Conservation (phyloP, 2,113 vertebrate species). For the Bucco capensis region DNA sequence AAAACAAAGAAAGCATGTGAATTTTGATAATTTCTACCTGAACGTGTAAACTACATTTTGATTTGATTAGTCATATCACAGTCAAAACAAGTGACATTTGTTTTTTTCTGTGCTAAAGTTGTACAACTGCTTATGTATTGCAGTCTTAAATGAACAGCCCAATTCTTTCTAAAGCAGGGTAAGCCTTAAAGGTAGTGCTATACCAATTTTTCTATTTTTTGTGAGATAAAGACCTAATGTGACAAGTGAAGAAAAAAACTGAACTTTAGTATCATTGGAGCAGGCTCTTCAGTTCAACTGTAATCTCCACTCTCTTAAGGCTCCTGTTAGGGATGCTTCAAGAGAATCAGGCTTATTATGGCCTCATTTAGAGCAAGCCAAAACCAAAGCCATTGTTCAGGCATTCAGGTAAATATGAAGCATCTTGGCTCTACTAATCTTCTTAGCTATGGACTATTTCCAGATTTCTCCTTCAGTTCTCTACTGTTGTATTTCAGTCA, state of each 20-base stretch:
- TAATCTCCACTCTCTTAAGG: not conserved
- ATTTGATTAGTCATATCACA: not conserved
- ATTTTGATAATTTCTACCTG: not conserved
- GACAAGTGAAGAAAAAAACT: not conserved
- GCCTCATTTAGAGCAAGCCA: not conserved
- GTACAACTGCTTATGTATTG: not conserved
- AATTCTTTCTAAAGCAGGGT: not conserved
- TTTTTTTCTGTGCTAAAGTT: not conserved
- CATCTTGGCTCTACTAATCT: not conserved
- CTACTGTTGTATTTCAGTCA: not conserved
- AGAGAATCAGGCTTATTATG: not conserved
- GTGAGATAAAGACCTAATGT: not conserved
- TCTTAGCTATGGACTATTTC: not conserved
- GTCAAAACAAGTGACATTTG: not conserved
- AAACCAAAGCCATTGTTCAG: not conserved
- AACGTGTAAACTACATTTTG: not conserved
- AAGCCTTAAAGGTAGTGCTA: not conserved
- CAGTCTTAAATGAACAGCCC: not conserved
- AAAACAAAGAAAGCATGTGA: not conserved
- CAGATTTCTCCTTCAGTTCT: not conserved
- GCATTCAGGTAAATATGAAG: not conserved
- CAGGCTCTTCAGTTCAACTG: not conserved
- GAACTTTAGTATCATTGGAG: not conserved
- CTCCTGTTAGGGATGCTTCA: not conserved
- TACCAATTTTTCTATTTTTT: not conserved